phyloP scores from a whole-genome alignment of 2,888 invertebrate species.

The Melieria crassipennis region DNA sequence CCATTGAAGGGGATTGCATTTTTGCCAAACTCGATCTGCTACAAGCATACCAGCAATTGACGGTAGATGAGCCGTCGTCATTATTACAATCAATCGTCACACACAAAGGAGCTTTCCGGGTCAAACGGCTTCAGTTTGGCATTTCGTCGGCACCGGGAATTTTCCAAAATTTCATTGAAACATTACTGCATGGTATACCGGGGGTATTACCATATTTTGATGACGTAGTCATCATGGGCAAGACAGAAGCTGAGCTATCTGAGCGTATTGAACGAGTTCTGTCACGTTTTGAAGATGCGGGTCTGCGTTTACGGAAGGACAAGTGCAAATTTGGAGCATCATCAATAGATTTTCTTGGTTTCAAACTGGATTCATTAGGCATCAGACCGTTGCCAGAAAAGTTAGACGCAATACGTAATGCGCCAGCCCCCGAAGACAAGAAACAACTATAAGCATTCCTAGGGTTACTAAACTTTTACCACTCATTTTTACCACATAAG shows the following conservation, averaged over 20 bases:
- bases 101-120: no score
- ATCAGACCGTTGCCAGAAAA: constrained; percentile 38
- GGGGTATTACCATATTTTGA: constrained; percentile 39
- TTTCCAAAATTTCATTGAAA: constrained; percentile 36
- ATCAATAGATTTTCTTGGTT: constrained; percentile 37
- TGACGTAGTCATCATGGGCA: constrained; percentile 37
- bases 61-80: no score
- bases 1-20: constrained; percentile 49
- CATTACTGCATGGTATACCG: constrained; percentile 26
- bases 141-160: no score
- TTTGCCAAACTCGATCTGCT: constrained; percentile 59
- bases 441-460: constrained; percentile 37
- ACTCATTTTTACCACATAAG: not conserved
- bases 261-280: constrained; percentile 23
- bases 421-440: constrained; percentile 38
- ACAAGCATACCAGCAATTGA: no score
- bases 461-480: not conserved
- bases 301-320: constrained; percentile 31
- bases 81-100: no score
- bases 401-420: constrained; percentile 37
- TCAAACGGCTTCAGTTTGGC: no score
- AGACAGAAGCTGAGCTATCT: constrained; percentile 30
- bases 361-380: constrained; percentile 37
- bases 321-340: constrained; percentile 38
- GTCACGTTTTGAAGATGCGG: constrained; percentile 17